These are phyloP conservation scores for Cinclus cinclus DNA, from an alignment of 2,113 vertebrate genomes.

Conservation along the genomic window DNA sequence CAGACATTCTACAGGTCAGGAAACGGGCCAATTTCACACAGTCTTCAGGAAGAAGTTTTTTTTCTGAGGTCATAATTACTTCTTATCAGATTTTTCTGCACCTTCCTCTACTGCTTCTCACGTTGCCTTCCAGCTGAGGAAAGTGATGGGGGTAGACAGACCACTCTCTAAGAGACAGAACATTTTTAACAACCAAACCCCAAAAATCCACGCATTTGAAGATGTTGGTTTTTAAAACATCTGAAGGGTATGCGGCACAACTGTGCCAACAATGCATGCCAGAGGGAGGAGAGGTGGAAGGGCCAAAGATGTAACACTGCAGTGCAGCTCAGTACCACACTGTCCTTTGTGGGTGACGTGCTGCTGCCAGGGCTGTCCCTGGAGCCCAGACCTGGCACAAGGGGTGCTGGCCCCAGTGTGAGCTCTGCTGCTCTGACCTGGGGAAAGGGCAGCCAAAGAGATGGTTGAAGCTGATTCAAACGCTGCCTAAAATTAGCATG, in stretches of 20 bases:
- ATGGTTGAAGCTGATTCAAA: neutral
- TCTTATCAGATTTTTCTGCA: slow-evolving; percentile 9
- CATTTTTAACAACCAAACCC: neutral
- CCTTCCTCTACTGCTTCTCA: neutral
- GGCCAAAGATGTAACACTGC: neutral
- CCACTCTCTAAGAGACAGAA: neutral
- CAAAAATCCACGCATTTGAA: rapidly evolving
- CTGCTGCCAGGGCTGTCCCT: neutral
- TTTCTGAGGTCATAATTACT: slow-evolving; percentile 1
- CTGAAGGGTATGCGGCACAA: neutral
- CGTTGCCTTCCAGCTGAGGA: neutral
- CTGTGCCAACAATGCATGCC: rapidly evolving
- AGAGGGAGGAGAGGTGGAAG: neutral
- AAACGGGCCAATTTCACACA: neutral
- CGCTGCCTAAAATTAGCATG: neutral
- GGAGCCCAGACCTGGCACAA: neutral
- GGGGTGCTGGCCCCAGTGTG: neutral
- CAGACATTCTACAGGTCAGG: neutral
- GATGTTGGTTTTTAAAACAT: rapidly evolving
- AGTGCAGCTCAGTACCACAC: rapidly evolving
- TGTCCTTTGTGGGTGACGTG: neutral
- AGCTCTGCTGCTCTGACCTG: neutral
- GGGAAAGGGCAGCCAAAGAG: neutral
- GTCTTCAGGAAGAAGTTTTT: neutral
- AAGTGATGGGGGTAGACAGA: neutral